A percentile compares a stretch with the other conserved stretches of the same genome.
Evolutionary conservation across 2,888 invertebrate species (phyloP).

Genomic region (Bellardia bayeri): DNA sequence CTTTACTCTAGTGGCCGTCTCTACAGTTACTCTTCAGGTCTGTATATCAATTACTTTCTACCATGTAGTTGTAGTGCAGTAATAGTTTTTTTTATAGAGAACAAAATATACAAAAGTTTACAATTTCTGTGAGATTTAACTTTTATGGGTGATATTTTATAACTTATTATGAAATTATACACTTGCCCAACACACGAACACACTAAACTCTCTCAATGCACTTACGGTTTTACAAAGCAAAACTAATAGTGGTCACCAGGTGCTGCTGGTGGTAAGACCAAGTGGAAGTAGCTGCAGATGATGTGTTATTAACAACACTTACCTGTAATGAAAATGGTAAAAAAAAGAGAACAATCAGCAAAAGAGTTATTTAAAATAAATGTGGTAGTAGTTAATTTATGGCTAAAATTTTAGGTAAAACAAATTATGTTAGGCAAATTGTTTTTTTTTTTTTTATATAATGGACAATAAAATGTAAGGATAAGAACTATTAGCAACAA

Average conservation of each 20-base stretch:
- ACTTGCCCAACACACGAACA: constrained; percentile 1
- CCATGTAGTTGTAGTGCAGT: background rate
- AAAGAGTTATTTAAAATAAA: constrained; percentile 39
- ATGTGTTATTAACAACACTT: constrained; percentile 67
- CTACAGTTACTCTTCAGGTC: constrained; percentile 13
- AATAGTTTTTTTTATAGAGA: constrained; percentile 17
- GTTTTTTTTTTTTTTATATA: constrained; percentile 14
- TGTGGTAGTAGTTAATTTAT: constrained; percentile 27
- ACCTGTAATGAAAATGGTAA: constrained; percentile 60
- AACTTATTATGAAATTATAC: constrained; percentile 69
- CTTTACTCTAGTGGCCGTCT: constrained; percentile 43
- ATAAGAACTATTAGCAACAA: background rate
- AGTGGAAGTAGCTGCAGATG: constrained; percentile 32
- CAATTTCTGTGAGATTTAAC: constrained; percentile 59
- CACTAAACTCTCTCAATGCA: background rate
- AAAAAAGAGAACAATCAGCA: constrained; percentile 25
- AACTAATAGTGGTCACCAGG: constrained; percentile 67
- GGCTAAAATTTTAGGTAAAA: background rate
- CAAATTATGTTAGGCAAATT: background rate
- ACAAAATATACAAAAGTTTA: constrained; percentile 20
- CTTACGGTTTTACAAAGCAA: constrained; percentile 26
- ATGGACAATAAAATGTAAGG: background rate
- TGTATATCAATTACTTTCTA: constrained; percentile 43
- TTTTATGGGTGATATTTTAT: constrained; percentile 72
- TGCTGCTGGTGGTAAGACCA: constrained; percentile 55